phyloP scores from a whole-genome alignment of 2,888 invertebrate genomes.

The Sarcophaga subvicina region DNA sequence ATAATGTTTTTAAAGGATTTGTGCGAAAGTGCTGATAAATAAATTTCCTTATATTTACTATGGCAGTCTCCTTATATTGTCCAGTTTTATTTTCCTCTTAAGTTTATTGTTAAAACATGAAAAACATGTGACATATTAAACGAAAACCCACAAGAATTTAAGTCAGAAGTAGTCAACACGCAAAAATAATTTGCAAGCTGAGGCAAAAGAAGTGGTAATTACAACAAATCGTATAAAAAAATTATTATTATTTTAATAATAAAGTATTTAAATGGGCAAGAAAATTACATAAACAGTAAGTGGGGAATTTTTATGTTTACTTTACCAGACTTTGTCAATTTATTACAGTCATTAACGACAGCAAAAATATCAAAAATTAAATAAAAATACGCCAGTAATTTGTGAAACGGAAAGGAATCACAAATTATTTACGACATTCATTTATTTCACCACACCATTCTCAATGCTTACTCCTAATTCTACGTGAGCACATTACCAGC shows the following conservation, averaged over 20 bases:
- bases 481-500: neutral
- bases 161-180: neutral
- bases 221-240: neutral
- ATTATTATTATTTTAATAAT: neutral
- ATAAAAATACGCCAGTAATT: constrained; percentile 10
- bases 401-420: neutral
- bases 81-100: neutral
- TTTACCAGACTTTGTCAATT: neutral
- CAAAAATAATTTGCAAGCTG: neutral
- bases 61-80: too few species aligned
- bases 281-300: too few species aligned
- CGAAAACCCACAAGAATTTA: neutral
- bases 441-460: neutral
- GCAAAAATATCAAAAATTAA: neutral
- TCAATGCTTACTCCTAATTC: neutral
- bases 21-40: too few species aligned
- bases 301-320: neutral
- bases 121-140: neutral
- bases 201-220: too few species aligned
- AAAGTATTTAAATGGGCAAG: too few species aligned
- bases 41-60: too few species aligned
- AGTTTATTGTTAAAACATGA: neutral
- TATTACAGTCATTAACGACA: neutral
- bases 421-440: neutral
- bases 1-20: too few species aligned